Evolutionary conservation across 2,113 vertebrate species (phyloP).

Genomic region (Ifrita kowaldi): DNA sequence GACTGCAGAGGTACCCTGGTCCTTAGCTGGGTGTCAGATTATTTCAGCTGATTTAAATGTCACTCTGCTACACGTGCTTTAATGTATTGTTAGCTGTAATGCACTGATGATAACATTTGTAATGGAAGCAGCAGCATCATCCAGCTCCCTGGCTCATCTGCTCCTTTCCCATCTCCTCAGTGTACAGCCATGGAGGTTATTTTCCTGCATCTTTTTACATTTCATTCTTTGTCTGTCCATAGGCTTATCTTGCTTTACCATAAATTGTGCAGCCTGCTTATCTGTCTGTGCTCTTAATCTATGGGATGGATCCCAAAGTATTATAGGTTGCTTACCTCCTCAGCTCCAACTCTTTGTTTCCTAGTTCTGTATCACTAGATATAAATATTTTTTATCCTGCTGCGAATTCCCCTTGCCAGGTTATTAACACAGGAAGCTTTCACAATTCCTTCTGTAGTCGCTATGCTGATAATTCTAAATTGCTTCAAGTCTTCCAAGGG

Average conservation of each 20-base stretch:
- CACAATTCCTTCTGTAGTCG: neutral
- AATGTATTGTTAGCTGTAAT: neutral
- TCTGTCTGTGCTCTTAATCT: constrained; percentile 23
- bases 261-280: constrained; percentile 38
- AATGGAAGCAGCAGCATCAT: neutral
- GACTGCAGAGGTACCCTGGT: neutral
- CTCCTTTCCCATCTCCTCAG: neutral
- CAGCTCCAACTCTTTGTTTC: constrained; percentile 1
- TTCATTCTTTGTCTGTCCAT: constrained; percentile 41
- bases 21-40: neutral
- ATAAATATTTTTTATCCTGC: neutral
- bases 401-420: neutral
- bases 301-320: neutral
- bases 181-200: neutral
- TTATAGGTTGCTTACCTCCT: neutral
- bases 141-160: neutral
- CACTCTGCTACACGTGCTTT: neutral
- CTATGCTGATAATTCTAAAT: neutral
- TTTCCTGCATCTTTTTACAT: constrained; percentile 7
- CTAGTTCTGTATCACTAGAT: neutral
- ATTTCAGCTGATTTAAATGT: neutral
- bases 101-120: neutral
- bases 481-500: neutral
- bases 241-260: constrained; percentile 49
- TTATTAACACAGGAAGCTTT: neutral